phyloP scores from a whole-genome alignment of 1,140 invertebrate species.

The Drosophila pseudoananassae region DNA sequence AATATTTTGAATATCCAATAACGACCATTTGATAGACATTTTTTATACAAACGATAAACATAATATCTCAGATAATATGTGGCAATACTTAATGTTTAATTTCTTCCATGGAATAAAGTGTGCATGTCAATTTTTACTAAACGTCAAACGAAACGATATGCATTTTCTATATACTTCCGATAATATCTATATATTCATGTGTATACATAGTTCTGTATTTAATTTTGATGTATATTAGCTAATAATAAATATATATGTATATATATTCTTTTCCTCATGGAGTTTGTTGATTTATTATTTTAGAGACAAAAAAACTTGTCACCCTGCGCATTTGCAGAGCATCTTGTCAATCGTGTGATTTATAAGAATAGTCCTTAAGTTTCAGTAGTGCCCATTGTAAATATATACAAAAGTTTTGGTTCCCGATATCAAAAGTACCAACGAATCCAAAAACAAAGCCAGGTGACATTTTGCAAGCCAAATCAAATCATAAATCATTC shows the following conservation, averaged over 20 bases:
- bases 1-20: slow-evolving; percentile 44
- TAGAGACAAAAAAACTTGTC: slow-evolving; percentile 27
- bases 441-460: slow-evolving; percentile 19
- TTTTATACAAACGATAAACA: slow-evolving; percentile 46
- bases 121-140: slow-evolving; percentile 66
- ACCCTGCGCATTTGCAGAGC: slow-evolving; percentile 7
- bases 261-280: slow-evolving; percentile 12
- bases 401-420: slow-evolving; percentile 46
- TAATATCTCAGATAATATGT: slow-evolving; percentile 61
- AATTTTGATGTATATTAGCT: slow-evolving; percentile 11
- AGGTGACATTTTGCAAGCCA: slow-evolving; percentile 40
- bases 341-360: slow-evolving; percentile 3
- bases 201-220: slow-evolving; percentile 3
- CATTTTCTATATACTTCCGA: slow-evolving; percentile 39
- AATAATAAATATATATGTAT: slow-evolving; percentile 36
- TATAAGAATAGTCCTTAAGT: slow-evolving; percentile 30
- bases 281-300: slow-evolving; percentile 20
- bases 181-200: slow-evolving; percentile 16
- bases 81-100: slow-evolving; percentile 28
- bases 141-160: slow-evolving; percentile 76
- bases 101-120: slow-evolving; percentile 22
- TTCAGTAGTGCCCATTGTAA: slow-evolving; percentile 46
- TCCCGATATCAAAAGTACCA: slow-evolving; percentile 4
- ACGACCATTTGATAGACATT: slow-evolving; percentile 22
- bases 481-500: slow-evolving; percentile 31